A percentile compares a stretch with the other conserved stretches of the same genome.
These are phyloP conservation scores for Odontocolon sp. DNA, from an alignment of 2,888 invertebrate species.

Conservation along the genomic window DNA sequence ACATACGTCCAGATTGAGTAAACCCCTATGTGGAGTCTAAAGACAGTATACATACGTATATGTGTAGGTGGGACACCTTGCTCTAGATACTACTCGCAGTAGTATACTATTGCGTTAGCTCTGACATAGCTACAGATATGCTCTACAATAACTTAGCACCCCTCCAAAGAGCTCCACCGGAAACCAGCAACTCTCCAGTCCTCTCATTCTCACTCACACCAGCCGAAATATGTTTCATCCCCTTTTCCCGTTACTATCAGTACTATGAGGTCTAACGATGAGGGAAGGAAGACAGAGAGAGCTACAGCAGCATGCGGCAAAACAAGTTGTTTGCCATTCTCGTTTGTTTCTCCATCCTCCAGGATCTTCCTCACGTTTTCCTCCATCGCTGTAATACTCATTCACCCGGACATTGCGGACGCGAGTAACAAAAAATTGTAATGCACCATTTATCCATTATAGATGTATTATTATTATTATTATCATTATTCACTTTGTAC, in stretches of 20 bases:
- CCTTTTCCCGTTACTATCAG: slow-evolving; percentile 37
- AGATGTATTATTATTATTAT: no score
- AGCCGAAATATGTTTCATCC: slow-evolving; percentile 52
- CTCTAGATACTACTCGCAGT: slow-evolving; percentile 38
- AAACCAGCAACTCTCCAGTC: slow-evolving; percentile 40
- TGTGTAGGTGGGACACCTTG: slow-evolving; percentile 46
- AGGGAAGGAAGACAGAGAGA: slow-evolving; percentile 7
- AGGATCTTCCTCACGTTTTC: slow-evolving; percentile 24
- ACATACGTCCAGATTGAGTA: slow-evolving; percentile 58
- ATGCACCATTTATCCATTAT: background rate
- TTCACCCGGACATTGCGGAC: slow-evolving; percentile 17
- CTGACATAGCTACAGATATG: slow-evolving; percentile 9
- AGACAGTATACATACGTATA: background rate
- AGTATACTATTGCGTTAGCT: slow-evolving; percentile 37
- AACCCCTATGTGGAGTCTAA: slow-evolving; percentile 28
- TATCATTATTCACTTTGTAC: no score
- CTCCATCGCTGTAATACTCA: slow-evolving; percentile 13
- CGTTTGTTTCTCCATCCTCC: slow-evolving; percentile 34
- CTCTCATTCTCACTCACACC: slow-evolving; percentile 8
- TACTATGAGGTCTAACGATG: background rate
- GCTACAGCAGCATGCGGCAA: slow-evolving; percentile 14
- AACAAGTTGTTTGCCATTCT: slow-evolving; percentile 57
- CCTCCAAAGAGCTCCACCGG: slow-evolving; percentile 44
- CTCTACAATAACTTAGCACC: slow-evolving; percentile 48
- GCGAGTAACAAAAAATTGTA: background rate